A percentile compares a stretch with the other conserved stretches of the same genome.
These are phyloP conservation scores for Calameuta pallipes DNA, from an alignment of 2,888 invertebrate species.

Conservation along the genomic window DNA sequence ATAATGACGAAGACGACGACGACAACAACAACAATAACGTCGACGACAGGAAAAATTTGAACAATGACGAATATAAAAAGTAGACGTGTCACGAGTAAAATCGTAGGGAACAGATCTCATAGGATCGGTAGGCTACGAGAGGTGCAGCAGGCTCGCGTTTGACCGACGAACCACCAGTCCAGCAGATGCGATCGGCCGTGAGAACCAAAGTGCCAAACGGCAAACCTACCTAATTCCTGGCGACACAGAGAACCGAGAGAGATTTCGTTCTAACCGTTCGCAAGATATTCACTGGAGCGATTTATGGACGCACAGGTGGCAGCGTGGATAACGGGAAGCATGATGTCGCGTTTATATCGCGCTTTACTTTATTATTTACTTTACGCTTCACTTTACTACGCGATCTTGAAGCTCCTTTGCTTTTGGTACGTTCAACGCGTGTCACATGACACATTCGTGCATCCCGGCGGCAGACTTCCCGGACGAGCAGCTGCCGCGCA, in stretches of 20 bases:
- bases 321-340: slow-evolving; percentile 32
- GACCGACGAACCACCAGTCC: background rate
- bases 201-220: background rate
- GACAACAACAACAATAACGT: too few relatives aligned
- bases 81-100: background rate
- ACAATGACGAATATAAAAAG: slow-evolving; percentile 7
- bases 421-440: slow-evolving; percentile 18
- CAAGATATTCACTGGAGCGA: slow-evolving; percentile 35
- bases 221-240: background rate
- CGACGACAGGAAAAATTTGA: too few relatives aligned
- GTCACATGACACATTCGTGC: slow-evolving; percentile 52
- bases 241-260: slow-evolving; percentile 6
- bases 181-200: background rate
- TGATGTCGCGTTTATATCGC: slow-evolving; percentile 26
- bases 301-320: slow-evolving; percentile 23
- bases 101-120: background rate
- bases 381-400: background rate
- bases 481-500: slow-evolving; percentile 42
- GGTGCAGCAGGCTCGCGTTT: background rate
- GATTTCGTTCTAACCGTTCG: slow-evolving; percentile 40
- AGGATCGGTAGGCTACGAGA: background rate
- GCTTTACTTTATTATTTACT: background rate
- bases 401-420: background rate
- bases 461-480: slow-evolving; percentile 31
- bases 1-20: background rate